Percentiles rank a stretch among this genome's conserved stretches.
phyloP scores from a whole-genome alignment of 2,113 vertebrate genomes.

The Verasper variegatus region DNA sequence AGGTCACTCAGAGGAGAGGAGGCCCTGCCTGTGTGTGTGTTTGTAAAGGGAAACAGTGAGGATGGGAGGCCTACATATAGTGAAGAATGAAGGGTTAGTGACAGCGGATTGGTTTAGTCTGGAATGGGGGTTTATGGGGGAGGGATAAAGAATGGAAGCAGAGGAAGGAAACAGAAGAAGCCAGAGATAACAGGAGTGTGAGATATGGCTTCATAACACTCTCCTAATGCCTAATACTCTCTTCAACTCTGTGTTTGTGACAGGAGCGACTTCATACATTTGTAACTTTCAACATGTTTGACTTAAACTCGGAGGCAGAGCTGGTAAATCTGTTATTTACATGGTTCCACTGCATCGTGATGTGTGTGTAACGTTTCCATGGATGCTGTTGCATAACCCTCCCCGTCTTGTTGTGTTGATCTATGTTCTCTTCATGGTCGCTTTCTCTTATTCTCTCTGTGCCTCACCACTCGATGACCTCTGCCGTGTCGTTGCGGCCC shows the following conservation, averaged over 20 bases:
- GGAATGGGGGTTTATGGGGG: conserved; percentile 35
- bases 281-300: conserved; percentile 27
- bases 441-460: conserved; percentile 22
- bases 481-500: conserved; percentile 30
- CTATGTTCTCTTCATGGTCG: conserved; percentile 12
- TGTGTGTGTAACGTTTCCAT: not conserved
- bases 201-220: conserved; percentile 46
- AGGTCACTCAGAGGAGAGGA: conserved; percentile 79
- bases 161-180: conserved; percentile 16
- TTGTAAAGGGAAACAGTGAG: conserved; percentile 30
- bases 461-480: conserved; percentile 32
- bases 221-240: not conserved
- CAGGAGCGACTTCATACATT: conserved; percentile 25
- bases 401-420: conserved; percentile 8
- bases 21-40: conserved; percentile 50
- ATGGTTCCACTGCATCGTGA: not conserved
- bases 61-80: conserved; percentile 50
- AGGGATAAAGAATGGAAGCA: conserved; percentile 37
- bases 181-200: conserved; percentile 52
- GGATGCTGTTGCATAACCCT: conserved; percentile 42
- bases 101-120: conserved; percentile 63
- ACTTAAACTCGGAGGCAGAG: conserved; percentile 7
- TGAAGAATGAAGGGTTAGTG: conserved; percentile 48
- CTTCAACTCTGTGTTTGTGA: conserved; percentile 4
- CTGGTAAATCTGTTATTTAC: conserved; percentile 7